A percentile compares a stretch with the other conserved stretches of the same genome.
Evolutionary conservation across 2,888 invertebrate genomes (phyloP).

Genomic region (Halictus ligatus): DNA sequence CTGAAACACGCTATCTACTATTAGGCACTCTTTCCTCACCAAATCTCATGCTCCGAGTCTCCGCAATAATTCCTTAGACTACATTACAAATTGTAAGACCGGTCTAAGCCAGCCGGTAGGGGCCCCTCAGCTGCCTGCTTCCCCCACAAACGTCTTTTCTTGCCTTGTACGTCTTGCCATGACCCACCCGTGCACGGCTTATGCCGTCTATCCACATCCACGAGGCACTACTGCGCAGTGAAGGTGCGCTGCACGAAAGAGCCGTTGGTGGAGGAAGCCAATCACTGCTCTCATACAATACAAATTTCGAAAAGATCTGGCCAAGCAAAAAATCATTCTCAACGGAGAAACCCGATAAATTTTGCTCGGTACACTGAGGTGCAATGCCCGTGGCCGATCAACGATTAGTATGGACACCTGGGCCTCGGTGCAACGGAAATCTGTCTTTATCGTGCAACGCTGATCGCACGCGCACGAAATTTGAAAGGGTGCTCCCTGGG

Average conservation of each 20-base stretch:
- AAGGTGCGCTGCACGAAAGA: too few species aligned
- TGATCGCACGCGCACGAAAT: conserved; percentile 25
- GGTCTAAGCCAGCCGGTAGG: neutral
- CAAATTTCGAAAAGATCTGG: neutral
- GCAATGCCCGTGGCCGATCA: neutral
- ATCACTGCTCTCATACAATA: neutral
- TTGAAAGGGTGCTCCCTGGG: conserved; percentile 21
- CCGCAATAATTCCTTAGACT: neutral
- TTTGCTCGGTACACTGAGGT: neutral
- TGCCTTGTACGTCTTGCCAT: too few species aligned
- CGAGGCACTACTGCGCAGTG: too few species aligned
- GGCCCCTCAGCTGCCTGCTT: too few species aligned
- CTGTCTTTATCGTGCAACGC: neutral
- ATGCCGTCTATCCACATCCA: too few species aligned
- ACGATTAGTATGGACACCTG: conserved; percentile 6
- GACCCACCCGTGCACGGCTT: too few species aligned
- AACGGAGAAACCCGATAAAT: neutral
- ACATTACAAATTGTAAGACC: neutral
- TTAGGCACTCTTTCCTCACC: neutral
- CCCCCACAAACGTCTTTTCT: too few species aligned
- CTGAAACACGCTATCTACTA: neutral
- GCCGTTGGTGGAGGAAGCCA: too few species aligned
- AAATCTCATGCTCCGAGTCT: neutral
- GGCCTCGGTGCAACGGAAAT: conserved; percentile 8
- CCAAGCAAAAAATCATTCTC: neutral